These are phyloP conservation scores for Tachycineta bicolor DNA, from an alignment of 2,113 vertebrate genomes.

Conservation along the genomic window DNA sequence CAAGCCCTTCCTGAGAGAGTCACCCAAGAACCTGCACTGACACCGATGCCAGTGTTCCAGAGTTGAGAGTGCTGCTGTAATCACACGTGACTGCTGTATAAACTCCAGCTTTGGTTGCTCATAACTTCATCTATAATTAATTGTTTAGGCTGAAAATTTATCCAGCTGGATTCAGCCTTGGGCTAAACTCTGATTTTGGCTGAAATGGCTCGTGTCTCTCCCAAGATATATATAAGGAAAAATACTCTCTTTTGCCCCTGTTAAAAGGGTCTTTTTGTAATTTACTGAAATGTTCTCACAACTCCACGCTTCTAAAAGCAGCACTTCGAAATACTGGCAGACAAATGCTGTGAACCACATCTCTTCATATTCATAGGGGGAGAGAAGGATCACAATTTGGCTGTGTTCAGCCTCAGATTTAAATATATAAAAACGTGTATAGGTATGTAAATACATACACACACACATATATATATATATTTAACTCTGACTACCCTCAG, in stretches of 20 bases:
- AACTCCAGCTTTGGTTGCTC: conserved; percentile 5
- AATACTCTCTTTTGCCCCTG: not conserved
- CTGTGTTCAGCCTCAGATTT: not conserved
- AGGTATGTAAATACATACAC: not conserved
- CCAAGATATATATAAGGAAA: not conserved
- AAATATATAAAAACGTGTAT: not conserved
- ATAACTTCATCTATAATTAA: conserved; percentile 28
- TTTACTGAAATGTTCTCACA: not conserved
- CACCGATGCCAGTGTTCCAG: not conserved
- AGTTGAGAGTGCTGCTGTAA: not conserved
- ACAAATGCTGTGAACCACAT: not conserved
- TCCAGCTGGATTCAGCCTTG: conserved; percentile 19
- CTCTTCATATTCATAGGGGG: not conserved
- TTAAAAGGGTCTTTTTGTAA: conserved; percentile 2
- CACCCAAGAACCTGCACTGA: not conserved
- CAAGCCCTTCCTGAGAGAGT: not conserved
- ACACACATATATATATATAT: not conserved
- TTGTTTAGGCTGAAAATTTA: conserved; percentile 32
- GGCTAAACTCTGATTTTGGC: conserved; percentile 19
- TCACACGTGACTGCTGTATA: not conserved
- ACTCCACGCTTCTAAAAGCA: conserved; percentile 18
- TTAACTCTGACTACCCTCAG: not conserved
- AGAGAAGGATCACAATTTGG: not conserved
- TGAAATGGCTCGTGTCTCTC: conserved; percentile 17
- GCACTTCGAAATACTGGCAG: not conserved